Conservation (phyloP, 2,113 vertebrate species). For the Todiramphus chloris region DNA sequence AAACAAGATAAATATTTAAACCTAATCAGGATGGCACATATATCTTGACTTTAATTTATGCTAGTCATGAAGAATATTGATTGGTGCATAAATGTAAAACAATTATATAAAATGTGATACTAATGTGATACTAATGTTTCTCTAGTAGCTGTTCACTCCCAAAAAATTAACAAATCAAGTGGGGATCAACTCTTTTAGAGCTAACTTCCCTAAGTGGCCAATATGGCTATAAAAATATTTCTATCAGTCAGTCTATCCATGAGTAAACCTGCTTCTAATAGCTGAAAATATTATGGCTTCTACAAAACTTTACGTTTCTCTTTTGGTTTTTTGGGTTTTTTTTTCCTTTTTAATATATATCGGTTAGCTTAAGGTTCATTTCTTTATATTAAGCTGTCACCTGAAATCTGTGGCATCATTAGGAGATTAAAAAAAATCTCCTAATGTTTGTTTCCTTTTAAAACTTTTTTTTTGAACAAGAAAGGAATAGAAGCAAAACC, state of each 20-base stretch:
- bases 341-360: neutral
- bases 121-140: neutral
- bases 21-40: neutral
- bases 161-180: neutral
- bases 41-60: neutral
- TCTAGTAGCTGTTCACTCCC: neutral
- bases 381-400: neutral
- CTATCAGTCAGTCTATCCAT: neutral
- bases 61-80: neutral
- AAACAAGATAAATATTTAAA: neutral
- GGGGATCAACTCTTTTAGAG: neutral
- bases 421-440: neutral
- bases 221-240: neutral
- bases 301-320: neutral
- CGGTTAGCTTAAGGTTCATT: neutral
- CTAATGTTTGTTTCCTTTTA: neutral
- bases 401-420: neutral
- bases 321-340: no score
- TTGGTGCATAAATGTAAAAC: neutral
- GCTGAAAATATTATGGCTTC: neutral
- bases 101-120: neutral
- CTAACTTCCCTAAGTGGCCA: neutral
- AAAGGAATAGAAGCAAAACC: neutral
- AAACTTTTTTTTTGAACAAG: neutral
- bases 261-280: neutral